Evolutionary conservation across 2,113 vertebrate species (phyloP).

Genomic region (Labeo catla): DNA sequence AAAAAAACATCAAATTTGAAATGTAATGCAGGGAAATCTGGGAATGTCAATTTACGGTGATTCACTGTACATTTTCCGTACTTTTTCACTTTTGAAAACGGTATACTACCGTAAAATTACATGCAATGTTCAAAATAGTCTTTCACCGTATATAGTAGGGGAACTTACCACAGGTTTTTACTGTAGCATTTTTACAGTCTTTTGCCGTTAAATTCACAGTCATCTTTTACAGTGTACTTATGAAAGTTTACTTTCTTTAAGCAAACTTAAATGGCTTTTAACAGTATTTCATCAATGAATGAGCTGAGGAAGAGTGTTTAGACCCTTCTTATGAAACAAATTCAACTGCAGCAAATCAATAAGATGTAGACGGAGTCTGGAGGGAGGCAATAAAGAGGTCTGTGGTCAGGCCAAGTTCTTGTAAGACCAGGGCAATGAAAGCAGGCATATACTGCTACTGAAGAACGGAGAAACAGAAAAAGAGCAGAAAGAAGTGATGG

Average conservation of each 20-base stretch:
- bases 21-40: no score
- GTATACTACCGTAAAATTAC: no score
- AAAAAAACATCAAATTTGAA: no score
- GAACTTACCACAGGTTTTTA: no score
- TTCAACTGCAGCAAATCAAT: conserved; percentile 22
- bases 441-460: neutral
- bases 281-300: neutral
- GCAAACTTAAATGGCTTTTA: neutral
- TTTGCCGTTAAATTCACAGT: no score
- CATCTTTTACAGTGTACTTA: neutral
- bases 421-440: conserved; percentile 19
- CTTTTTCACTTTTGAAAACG: no score
- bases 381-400: conserved; percentile 4
- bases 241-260: neutral
- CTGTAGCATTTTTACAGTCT: no score
- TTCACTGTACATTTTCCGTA: no score
- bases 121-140: no score
- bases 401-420: neutral
- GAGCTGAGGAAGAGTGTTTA: neutral
- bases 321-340: neutral
- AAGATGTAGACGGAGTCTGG: conserved; percentile 22
- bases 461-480: neutral
- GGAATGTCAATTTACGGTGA: no score
- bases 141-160: no score
- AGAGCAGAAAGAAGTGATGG: conserved; percentile 16